Evolutionary conservation across 2,797 vertebrate genomes (phyloP), one percentile per base, ranked within the genome.

Genomic region (Mycteria americana): DNA sequence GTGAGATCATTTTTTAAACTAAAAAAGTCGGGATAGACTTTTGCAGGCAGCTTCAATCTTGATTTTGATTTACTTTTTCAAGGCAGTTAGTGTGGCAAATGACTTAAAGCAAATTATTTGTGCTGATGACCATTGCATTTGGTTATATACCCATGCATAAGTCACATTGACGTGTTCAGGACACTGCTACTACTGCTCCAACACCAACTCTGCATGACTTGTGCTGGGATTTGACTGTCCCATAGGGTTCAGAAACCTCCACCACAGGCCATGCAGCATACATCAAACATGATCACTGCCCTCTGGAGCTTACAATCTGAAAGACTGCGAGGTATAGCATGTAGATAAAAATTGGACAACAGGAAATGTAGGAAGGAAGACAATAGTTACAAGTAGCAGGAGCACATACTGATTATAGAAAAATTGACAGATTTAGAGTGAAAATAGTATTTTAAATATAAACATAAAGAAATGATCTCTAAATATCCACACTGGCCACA

Each of bases 101-200:
- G 7, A 74, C 35, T 69, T 48, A 41, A 43, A 82, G 39, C 48
- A 70, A 62, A 28, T 5, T 0, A 65, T 77, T 54, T 54, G 35
- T 39, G 39, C 35, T 88, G 56, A 37, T 30, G 50, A 31, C 9
- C 27, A 24, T 5, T 69, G 33, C 16, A 24, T 39, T 69, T 81
- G 19, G 25, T 70, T 35, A 48, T 5, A 41, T 5, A 70, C 16
- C 43, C 33, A 46, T 0, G 0, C 1, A 0, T 31, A 65, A 57
- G 30, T 28, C 60, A 70, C 0, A 2, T 2, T 67, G 30, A 31
- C 13, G 5, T 1, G n/a, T 48, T 81, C 48, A 72, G 65, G 35
- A 59, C 53, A n/a, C 41, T 35, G 41, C 43, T 69, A 10, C 48
- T 70, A n/a, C 43, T 31, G 17, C 48, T 86, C 21, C 33, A 74